These are phyloP conservation scores for Aporophyla lueneburgensis DNA, from an alignment of 2,888 invertebrate genomes.

Conservation along the genomic window DNA sequence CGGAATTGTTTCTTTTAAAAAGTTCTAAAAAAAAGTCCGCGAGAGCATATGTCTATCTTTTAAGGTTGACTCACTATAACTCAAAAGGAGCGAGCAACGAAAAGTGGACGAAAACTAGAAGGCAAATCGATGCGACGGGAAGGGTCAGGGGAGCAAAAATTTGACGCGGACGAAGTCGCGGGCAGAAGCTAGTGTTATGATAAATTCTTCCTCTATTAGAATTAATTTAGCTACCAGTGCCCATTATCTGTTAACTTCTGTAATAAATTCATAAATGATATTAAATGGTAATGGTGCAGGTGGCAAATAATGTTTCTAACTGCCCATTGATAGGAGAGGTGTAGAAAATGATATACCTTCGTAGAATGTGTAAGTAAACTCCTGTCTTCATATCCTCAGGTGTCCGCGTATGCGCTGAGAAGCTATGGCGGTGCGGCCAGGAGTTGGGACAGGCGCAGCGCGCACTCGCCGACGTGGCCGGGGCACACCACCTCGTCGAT, in stretches of 20 bases:
- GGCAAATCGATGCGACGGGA: no score
- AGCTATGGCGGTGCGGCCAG: constrained; percentile 92
- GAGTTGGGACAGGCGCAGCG: constrained; percentile 94
- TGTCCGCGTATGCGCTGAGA: constrained; percentile 93
- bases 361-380: not conserved
- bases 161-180: no score
- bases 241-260: not conserved
- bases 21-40: no score
- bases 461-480: constrained; percentile 92
- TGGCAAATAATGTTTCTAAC: not conserved
- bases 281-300: not conserved
- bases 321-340: not conserved
- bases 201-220: not conserved
- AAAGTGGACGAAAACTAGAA: no score
- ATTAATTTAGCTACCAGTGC: not conserved
- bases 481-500: constrained; percentile 89
- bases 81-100: no score
- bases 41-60: no score
- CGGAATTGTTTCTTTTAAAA: no score
- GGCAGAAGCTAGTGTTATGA: no score
- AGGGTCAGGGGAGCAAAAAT: no score
- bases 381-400: constrained; percentile 77
- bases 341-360: not conserved
- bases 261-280: not conserved
- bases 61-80: no score